These are phyloP conservation scores for Pachypsylla venusta DNA, from an alignment of 1,140 invertebrate species.

Conservation along the genomic window DNA sequence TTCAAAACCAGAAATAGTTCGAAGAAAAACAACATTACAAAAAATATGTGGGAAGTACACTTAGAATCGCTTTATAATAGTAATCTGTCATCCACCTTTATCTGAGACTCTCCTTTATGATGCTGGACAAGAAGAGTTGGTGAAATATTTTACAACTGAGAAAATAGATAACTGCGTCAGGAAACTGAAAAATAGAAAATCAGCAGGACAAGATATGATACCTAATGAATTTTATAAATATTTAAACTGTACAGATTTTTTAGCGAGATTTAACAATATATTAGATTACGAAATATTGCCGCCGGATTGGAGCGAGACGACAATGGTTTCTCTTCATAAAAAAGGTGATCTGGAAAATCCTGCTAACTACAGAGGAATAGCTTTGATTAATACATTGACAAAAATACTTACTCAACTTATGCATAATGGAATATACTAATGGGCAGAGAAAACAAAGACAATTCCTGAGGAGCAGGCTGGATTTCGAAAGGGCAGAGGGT, in stretches of 20 bases:
- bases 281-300: neutral
- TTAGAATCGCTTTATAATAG: too few relatives aligned
- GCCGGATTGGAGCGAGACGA: neutral
- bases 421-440: conserved; percentile 13
- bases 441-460: conserved; percentile 19
- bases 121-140: too few relatives aligned
- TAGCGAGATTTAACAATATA: conserved; percentile 10
- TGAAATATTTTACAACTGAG: too few relatives aligned
- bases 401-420: conserved; percentile 22
- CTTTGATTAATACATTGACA: conserved; percentile 19
- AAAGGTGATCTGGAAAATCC: conserved; percentile 21
- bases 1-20: too few relatives aligned
- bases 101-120: too few relatives aligned
- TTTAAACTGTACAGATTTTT: conserved; percentile 8
- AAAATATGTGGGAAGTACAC: too few relatives aligned
- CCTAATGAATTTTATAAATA: conserved; percentile 16
- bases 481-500: conserved; percentile 19
- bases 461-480: conserved; percentile 23
- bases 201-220: conserved; percentile 19
- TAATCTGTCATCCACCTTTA: too few relatives aligned
- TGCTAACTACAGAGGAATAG: conserved; percentile 23
- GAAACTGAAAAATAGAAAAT: conserved; percentile 16
- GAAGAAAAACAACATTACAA: too few relatives aligned
- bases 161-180: too few relatives aligned
- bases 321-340: conserved; percentile 17